Percentiles rank a stretch among this genome's conserved stretches.
phyloP scores from a whole-genome alignment of 2,113 vertebrate genomes.

The Nycticebus coucang region DNA sequence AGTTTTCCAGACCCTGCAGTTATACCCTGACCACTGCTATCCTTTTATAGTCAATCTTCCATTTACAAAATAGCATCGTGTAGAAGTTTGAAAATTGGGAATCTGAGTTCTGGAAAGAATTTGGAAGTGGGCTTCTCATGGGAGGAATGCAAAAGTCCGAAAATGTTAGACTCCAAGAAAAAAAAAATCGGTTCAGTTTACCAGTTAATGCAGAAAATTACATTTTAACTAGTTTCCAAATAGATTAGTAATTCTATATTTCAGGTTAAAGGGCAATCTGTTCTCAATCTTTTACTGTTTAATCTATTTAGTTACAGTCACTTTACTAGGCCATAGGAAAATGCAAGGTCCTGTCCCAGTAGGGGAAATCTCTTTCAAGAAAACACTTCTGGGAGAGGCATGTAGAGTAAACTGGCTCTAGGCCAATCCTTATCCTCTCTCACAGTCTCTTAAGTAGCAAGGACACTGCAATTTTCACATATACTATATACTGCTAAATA shows the following conservation, averaged over 20 bases:
- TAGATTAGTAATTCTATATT: background rate
- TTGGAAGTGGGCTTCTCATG: conserved; percentile 56
- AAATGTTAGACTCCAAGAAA: conserved; percentile 61
- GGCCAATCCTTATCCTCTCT: background rate
- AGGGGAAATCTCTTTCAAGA: background rate
- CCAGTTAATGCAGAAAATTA: conserved; percentile 7
- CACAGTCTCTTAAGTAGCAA: background rate
- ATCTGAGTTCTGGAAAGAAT: conserved; percentile 49
- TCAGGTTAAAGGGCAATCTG: background rate
- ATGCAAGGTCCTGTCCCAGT: background rate
- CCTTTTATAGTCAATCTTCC: background rate
- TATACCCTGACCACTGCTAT: background rate
- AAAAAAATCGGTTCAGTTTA: conserved; percentile 51
- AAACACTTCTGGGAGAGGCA: background rate
- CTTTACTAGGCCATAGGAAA: background rate
- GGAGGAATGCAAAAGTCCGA: conserved; percentile 61
- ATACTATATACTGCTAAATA: background rate
- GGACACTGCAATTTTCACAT: background rate
- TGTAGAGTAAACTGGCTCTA: background rate
- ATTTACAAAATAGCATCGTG: background rate
- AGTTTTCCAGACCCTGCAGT: background rate
- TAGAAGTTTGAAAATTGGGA: conserved; percentile 62
- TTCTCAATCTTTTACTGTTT: conserved; percentile 39
- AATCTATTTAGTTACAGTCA: conserved; percentile 43
- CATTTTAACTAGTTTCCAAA: conserved; percentile 16